A percentile compares a stretch with the other conserved stretches of the same genome.
Conservation (phyloP, 2,888 invertebrate species). For the Parnassius apollo region DNA sequence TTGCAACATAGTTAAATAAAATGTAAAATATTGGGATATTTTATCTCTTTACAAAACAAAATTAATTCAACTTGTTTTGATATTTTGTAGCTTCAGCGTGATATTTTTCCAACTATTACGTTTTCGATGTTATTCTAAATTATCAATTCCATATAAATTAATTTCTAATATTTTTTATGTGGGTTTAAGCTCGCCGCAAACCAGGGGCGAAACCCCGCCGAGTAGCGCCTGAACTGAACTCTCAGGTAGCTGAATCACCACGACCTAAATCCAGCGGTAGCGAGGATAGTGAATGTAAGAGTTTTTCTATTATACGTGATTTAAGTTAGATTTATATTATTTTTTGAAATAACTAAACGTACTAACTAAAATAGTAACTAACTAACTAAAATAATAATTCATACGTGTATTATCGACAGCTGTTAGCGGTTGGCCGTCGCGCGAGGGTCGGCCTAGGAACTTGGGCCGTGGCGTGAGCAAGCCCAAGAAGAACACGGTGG, state of each 20-base stretch:
- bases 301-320: neutral
- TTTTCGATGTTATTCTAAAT: too few species aligned
- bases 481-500: conserved; percentile 96
- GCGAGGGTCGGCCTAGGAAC: conserved; percentile 91
- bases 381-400: too few species aligned
- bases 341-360: too few species aligned
- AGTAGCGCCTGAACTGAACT: conserved; percentile 68
- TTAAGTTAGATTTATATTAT: neutral
- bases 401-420: conserved; percentile 40
- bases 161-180: too few species aligned
- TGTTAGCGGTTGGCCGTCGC: conserved; percentile 69
- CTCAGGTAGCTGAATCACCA: conserved; percentile 61
- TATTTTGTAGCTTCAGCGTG: too few species aligned
- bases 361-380: too few species aligned
- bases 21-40: too few species aligned
- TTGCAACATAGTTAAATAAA: too few species aligned
- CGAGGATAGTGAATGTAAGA: conserved; percentile 81
- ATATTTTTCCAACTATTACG: too few species aligned
- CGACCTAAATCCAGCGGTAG: conserved; percentile 80
- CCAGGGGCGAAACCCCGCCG: conserved; percentile 85
- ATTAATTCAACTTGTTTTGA: too few species aligned
- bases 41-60: too few species aligned
- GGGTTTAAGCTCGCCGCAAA: conserved; percentile 84
- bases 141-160: too few species aligned
- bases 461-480: conserved; percentile 93